Conservation (phyloP, 1,140 invertebrate genomes). For the Anadara kagoshimensis region DNA sequence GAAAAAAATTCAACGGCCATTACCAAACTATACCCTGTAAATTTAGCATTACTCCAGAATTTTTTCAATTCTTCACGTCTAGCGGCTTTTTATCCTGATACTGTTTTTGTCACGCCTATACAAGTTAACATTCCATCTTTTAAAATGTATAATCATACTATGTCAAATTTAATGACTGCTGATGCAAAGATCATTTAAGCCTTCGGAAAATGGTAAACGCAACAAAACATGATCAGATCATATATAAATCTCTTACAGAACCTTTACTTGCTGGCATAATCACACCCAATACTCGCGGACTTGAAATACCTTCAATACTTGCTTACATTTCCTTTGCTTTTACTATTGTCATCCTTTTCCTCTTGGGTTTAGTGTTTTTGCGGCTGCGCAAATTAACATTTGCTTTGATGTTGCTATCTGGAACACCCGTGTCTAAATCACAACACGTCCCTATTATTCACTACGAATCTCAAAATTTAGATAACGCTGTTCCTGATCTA, state of each 20-base stretch:
- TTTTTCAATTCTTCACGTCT: slow-evolving; percentile 24
- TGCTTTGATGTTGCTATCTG: slow-evolving; percentile 12
- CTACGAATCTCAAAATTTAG: neutral
- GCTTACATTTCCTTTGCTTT: neutral
- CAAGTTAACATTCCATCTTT: slow-evolving; percentile 16
- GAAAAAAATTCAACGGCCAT: no score
- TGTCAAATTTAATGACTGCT: slow-evolving; percentile 19
- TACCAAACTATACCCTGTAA: slow-evolving; percentile 14
- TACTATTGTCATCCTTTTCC: slow-evolving; percentile 1
- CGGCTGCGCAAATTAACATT: slow-evolving; percentile 14
- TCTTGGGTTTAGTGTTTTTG: slow-evolving; percentile 3
- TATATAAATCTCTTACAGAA: slow-evolving; percentile 28
- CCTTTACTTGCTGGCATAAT: slow-evolving; percentile 19
- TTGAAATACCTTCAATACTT: slow-evolving; percentile 2
- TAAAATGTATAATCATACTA: slow-evolving; percentile 28
- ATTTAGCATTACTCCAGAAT: slow-evolving; percentile 27
- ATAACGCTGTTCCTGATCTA: neutral
- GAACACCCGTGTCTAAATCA: slow-evolving; percentile 13
- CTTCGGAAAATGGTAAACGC: slow-evolving; percentile 26
- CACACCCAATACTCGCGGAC: neutral
- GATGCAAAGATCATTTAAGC: slow-evolving; percentile 28
- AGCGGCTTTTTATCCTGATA: slow-evolving; percentile 9
- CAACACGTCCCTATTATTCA: slow-evolving; percentile 9
- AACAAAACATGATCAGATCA: slow-evolving; percentile 17
- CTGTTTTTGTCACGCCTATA: slow-evolving; percentile 11